Evolutionary conservation across 2,113 vertebrate genomes (phyloP), one percentile per base, ranked within the genome.

Genomic region (Cairina moschata): DNA sequence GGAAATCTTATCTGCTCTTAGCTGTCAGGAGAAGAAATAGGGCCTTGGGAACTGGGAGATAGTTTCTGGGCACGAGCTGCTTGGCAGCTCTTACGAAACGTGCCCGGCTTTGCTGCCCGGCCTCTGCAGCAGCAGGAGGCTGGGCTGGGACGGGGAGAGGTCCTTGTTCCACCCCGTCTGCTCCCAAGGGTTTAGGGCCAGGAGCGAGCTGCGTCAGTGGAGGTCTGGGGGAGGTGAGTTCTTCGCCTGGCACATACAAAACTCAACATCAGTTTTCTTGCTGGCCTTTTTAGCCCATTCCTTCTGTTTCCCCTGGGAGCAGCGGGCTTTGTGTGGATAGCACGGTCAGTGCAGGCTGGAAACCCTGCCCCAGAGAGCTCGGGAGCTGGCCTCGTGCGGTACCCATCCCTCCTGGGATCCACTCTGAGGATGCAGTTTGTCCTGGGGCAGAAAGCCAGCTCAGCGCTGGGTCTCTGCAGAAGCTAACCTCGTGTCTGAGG

Each of bases 151-250:
- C 65, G 65, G 28, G n/a, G 44, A 83, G 50, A 58, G 25, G 42
- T 78, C 68, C 55, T 78, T 71, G 14, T 92, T 93, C 54, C 8
- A 40, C 71, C 26, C 34, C 46, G 17, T 42, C 38, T 60, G 15
- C 40, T 52, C 32, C 69, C 69, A 44, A 85, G 48, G 36, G 10
- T 40, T 65, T 34, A 31, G 54, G 44, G 26, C 26, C 44, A 76
- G 69, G 69, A 72, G 5, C 0, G 0, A 89, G 58, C 67, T 1
- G 0, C 0, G 2, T 50, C 50, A 50, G 18, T 63, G 62, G n/a
- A 59, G 68, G 11, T 38, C 34, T 71, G 66, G 8, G 32, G 90
- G 54, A 40, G 6, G 46, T 72, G 50, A 0, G 0, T 52, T 90
- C n/a, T 13, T 88, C 52, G 11, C 40, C 20, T 88, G 55, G 46